Percentiles rank a stretch among this genome's conserved stretches.
These are phyloP conservation scores for Leucosticte australis DNA, from an alignment of 2,113 vertebrate species.

Conservation along the genomic window DNA sequence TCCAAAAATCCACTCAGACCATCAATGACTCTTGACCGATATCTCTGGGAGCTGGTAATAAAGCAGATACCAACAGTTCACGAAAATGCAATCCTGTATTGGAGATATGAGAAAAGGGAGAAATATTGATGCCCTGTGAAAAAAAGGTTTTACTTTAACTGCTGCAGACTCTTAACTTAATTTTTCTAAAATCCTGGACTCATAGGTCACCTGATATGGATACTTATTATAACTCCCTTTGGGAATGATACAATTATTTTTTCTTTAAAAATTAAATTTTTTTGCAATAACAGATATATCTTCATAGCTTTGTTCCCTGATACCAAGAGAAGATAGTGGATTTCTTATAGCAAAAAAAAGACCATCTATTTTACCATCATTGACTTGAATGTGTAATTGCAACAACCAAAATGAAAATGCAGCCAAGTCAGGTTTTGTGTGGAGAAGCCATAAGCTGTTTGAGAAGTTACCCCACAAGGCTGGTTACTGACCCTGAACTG, in stretches of 20 bases:
- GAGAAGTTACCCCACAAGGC: neutral
- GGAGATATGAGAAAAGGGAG: neutral
- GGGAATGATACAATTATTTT: neutral
- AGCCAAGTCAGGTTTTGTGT: neutral
- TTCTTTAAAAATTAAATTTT: neutral
- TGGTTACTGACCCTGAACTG: neutral
- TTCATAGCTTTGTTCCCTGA: neutral
- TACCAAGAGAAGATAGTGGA: neutral
- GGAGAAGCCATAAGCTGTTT: neutral
- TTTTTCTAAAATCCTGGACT: neutral
- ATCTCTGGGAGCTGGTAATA: neutral
- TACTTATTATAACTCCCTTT: neutral
- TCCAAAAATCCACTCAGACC: neutral
- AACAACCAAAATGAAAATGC: neutral
- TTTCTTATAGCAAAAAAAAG: neutral
- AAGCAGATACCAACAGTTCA: neutral
- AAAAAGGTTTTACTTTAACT: neutral
- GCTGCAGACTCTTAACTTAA: neutral
- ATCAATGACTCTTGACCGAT: neutral
- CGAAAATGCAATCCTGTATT: neutral
- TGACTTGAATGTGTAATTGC: neutral
- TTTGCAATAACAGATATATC: neutral
- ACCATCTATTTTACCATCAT: neutral
- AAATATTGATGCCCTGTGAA: neutral
- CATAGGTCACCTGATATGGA: rapidly evolving